Base-by-base conservation (phyloP, 1,140 invertebrate species). In the Eriosoma lanigerum region DNA sequence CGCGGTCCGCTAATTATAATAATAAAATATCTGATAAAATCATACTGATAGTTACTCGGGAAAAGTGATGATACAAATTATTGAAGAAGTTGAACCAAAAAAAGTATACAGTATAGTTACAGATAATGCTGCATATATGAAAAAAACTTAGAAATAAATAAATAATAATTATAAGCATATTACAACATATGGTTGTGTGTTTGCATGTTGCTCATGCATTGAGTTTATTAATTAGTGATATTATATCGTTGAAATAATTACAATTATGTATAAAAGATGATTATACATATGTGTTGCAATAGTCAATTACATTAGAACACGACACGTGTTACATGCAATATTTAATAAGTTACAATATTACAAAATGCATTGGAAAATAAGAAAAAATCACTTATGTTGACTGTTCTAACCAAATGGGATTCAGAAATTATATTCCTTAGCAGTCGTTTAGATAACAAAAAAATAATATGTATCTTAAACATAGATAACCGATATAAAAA, bases 101-200 rank as follows among this genome's bases (percentile, higher is more conserved):
- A 84, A 84, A 78, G 78, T 84, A 70, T 82, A 84, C 64, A 84
- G 82, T 15, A 81, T 84, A 26, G 82, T 83, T 62, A 82, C 81
- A 26, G 83, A 85, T 56, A 84, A 84, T 81, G 82, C 83, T 56
- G 80, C 81, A 19, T 82, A 82, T 54, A 84, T 83, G 82, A 82
- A 83, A 81, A 81, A 76, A 81, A 70, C 84, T 21, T 32, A 54
- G n/a, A 26, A 5, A 66, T 9, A 44, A 13, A 66, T 66, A 66
- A 66, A 66, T 44, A 21, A n/a, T 38, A 44, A 64, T 6, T 64
- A 64, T 38, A 8, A 38, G 32, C 62, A 66, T 44, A 66, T 44
- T 44, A 66, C 19, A 66, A 66, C 8, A 38, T 66, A 66, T 13
- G 32, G 3, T 13, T 66, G 62, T 66, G n/a, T n/a, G n/a, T n/a